Evolutionary conservation across 2,113 vertebrate species (phyloP).

Genomic region (Aix galericulata): DNA sequence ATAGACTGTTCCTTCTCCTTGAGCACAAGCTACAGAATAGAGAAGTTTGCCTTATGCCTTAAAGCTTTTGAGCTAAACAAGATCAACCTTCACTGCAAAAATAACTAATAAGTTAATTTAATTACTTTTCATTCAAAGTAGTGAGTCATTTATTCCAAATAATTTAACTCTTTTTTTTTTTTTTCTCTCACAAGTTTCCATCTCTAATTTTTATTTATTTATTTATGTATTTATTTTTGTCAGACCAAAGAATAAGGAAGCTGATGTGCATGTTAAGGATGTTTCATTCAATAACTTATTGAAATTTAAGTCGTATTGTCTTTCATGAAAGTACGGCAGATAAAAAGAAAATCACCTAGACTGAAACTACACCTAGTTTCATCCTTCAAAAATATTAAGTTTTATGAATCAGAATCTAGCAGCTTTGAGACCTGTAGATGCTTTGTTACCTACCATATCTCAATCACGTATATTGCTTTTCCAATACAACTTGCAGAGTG

Average conservation of each 20-base stretch:
- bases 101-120: not conserved
- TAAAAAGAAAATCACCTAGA: slow-evolving; percentile 34
- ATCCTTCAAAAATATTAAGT: slow-evolving; percentile 68
- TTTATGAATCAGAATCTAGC: slow-evolving; percentile 67
- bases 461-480: slow-evolving; percentile 65
- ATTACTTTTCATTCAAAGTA: slow-evolving; percentile 7
- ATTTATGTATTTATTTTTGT: not conserved
- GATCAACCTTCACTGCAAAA: not conserved
- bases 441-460: slow-evolving; percentile 59
- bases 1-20: not conserved
- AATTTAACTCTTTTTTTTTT: not conserved
- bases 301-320: slow-evolving; percentile 9
- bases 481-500: slow-evolving; percentile 14
- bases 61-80: not conserved
- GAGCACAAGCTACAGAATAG: not conserved
- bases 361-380: slow-evolving; percentile 27
- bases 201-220: not conserved
- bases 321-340: not conserved
- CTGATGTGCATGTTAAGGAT: not conserved
- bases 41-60: not conserved
- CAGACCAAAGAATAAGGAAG: not conserved
- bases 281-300: slow-evolving; percentile 46
- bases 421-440: slow-evolving; percentile 3
- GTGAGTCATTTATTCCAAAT: not conserved
- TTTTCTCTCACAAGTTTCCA: not conserved